Evolutionary conservation across 1,140 invertebrate species (phyloP).

Genomic region (Brachionus paranguensis): DNA sequence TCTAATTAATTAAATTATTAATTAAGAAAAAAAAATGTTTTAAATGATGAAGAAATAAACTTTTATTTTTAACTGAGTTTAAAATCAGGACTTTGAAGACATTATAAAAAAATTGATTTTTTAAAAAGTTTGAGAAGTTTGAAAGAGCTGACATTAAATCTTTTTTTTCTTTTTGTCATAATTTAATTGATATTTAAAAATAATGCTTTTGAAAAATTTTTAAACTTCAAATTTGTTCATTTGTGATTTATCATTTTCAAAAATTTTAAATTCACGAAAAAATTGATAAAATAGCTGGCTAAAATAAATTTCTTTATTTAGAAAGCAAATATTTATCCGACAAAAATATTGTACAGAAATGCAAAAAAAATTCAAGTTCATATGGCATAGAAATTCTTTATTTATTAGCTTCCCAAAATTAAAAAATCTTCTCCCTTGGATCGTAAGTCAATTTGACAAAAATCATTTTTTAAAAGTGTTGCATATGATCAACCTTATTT

Average conservation of each 20-base stretch:
- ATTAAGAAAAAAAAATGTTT: too few species aligned
- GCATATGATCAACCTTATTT: too few species aligned
- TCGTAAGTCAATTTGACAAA: neutral
- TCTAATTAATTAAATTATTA: too few species aligned
- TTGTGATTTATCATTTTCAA: neutral
- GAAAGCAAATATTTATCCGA: neutral
- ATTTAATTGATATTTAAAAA: neutral
- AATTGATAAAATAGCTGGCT: neutral
- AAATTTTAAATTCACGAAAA: neutral
- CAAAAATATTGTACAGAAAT: neutral
- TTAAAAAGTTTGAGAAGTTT: neutral
- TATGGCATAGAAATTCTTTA: neutral
- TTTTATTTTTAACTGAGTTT: neutral
- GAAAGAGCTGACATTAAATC: neutral
- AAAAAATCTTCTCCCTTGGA: neutral
- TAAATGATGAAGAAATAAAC: neutral
- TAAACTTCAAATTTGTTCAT: neutral
- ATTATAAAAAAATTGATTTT: neutral
- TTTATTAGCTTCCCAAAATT: neutral
- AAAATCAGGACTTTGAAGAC: neutral
- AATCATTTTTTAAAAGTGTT: too few species aligned
- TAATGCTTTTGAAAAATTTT: neutral
- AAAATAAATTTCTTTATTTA: neutral
- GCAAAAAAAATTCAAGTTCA: neutral
- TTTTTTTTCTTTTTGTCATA: neutral